Conservation (phyloP, 1,140 invertebrate genomes). For the Zaprionus kolodkinae region DNA sequence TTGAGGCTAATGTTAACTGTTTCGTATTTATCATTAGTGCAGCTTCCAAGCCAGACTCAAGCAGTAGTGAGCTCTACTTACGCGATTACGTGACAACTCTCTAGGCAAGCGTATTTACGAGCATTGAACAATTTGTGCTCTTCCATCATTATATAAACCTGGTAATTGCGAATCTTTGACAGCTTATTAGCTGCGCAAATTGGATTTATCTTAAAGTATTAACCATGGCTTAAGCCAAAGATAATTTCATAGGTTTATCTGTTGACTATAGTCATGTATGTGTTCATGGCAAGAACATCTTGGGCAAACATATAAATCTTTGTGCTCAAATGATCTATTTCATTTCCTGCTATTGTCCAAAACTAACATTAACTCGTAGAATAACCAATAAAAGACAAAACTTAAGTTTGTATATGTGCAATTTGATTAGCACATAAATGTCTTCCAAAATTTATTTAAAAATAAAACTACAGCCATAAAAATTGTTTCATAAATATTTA, state of each 20-base stretch:
- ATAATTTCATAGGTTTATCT: neutral
- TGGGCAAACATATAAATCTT: slow-evolving; percentile 16
- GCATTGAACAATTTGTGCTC: slow-evolving; percentile 52
- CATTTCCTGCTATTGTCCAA: neutral
- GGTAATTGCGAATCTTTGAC: slow-evolving; percentile 57
- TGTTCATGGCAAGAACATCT: neutral
- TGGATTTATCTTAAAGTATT: slow-evolving; percentile 19
- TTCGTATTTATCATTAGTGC: slow-evolving; percentile 44
- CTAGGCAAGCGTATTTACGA: slow-evolving; percentile 62
- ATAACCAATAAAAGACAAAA: slow-evolving; percentile 21
- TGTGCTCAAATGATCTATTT: slow-evolving; percentile 28
- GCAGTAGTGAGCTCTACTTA: slow-evolving; percentile 2
- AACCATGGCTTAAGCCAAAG: neutral
- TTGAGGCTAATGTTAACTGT: slow-evolving; percentile 20
- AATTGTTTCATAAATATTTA: slow-evolving; percentile 73
- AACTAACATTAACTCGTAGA: neutral
- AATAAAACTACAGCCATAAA: slow-evolving; percentile 52
- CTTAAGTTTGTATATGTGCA: slow-evolving; percentile 27
- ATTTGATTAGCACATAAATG: slow-evolving; percentile 61
- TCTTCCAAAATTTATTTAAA: slow-evolving; percentile 28
- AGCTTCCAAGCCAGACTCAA: slow-evolving; percentile 25
- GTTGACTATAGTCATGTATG: neutral
- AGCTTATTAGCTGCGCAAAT: slow-evolving; percentile 45
- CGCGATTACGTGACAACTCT: slow-evolving; percentile 68
- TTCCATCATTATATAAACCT: slow-evolving; percentile 66